Base-by-base conservation (phyloP, 2,797 vertebrate species). In the Catharus ustulatus region DNA sequence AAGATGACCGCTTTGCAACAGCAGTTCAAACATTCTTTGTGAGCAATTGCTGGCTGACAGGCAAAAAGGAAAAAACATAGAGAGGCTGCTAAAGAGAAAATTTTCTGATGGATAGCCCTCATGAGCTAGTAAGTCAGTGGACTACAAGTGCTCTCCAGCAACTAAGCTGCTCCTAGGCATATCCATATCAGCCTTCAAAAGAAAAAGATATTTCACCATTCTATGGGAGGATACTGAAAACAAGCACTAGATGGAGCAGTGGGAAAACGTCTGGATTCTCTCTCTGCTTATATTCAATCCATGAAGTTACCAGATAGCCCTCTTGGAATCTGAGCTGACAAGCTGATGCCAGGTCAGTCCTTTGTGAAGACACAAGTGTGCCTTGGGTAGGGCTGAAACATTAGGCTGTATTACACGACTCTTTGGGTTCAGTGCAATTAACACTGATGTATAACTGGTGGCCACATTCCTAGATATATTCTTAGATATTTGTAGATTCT, bases 241-340 rank as follows among this genome's bases (percentile, higher is more conserved):
- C 71, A 85, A 95, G 84, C 97, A 95, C 94, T 96, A 97, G 97
- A 88, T 97, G 97, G 96, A 94, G 97, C 95, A 96, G 42, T n/a
- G 84, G 66, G 80, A 90, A 93, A 97, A 92, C 72, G 27, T 94
- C 80, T 94, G 74, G 58, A 67, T 54, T 79, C 48, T 54, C 79
- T 85, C 48, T 21, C 51, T 59, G 63, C 58, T 90, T 75, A 10
- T 46, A 63, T 79, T 73, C 49, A 66, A 43, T 48, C 32, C 71
- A 5, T 3, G 21, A 61, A 90, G 84, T 43, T 87, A 62, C 34
- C 76, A 26, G 46, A 78, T 15, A 86, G 66, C 52, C 62, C 11
- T 7, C n/a, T 14, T 20, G 84, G 76, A 92, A 89, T 55, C 15
- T 26, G 79, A 93, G 78, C 66, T 68, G 57, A 26, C 42, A 36